Evolutionary conservation across 2,797 vertebrate genomes (phyloP).

Genomic region (Australoheros facetus): DNA sequence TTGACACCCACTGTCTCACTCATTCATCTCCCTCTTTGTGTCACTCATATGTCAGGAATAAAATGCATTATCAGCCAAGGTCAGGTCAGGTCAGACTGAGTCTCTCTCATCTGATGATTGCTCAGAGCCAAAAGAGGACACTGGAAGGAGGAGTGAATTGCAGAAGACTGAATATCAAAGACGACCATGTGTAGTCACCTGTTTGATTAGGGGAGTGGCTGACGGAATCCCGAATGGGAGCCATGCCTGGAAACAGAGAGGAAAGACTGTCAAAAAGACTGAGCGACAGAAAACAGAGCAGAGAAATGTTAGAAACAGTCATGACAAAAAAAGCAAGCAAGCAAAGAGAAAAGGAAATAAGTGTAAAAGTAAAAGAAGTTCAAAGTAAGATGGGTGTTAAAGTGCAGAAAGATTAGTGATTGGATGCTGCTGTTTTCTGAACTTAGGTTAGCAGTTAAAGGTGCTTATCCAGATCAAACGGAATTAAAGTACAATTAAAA

Average conservation of each 20-base stretch:
- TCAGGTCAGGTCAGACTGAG: constrained; percentile 16
- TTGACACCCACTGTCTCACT: constrained; percentile 32
- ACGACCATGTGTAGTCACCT: constrained; percentile 83
- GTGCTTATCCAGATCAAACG: not conserved
- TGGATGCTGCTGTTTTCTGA: constrained; percentile 1
- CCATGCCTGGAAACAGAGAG: constrained; percentile 88
- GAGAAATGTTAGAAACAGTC: constrained; percentile 32
- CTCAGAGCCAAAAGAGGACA: constrained; percentile 21
- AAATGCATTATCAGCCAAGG: constrained; percentile 21
- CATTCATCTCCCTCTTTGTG: not conserved
- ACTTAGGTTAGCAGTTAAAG: not conserved
- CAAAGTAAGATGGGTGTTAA: constrained; percentile 19
- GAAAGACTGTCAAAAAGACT: constrained; percentile 74
- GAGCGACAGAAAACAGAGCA: constrained; percentile 32
- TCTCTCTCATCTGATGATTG: not conserved
- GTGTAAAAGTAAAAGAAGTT: constrained; percentile 4
- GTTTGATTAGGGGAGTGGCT: constrained; percentile 97
- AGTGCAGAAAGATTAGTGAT: constrained; percentile 20
- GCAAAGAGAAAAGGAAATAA: constrained; percentile 25
- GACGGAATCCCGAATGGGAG: constrained; percentile 97
- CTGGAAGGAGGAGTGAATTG: constrained; percentile 3
- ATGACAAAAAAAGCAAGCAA: constrained; percentile 26
- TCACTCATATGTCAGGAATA: constrained; percentile 9
- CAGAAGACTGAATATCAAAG: constrained; percentile 24
- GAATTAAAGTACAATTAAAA: not conserved